Evolutionary conservation across 2,797 vertebrate species (phyloP).

Genomic region (Podargus strigoides): DNA sequence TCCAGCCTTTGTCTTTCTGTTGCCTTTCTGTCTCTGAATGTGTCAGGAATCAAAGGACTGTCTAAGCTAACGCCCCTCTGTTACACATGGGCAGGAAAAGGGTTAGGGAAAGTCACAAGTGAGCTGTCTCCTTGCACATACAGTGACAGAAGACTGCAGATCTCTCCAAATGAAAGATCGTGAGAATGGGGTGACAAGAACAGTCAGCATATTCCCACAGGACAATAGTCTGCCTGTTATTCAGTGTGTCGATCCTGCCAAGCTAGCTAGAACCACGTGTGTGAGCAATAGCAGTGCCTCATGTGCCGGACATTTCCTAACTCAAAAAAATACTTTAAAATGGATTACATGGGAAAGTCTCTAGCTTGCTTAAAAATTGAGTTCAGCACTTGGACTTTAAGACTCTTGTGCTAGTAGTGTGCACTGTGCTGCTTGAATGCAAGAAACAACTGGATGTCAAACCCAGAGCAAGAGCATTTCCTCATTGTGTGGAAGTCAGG

Average conservation of each 20-base stretch:
- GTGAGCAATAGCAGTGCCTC: neutral
- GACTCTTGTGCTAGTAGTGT: neutral
- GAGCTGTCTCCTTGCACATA: neutral
- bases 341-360: neutral
- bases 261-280: neutral
- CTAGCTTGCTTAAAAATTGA: neutral
- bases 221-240: neutral
- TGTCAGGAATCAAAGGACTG: neutral
- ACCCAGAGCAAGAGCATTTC: neutral
- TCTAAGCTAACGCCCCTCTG: neutral
- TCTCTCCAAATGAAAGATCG: neutral
- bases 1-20: neutral
- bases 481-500: neutral
- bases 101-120: neutral
- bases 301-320: neutral
- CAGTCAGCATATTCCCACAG: conserved; percentile 17
- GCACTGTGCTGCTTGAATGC: neutral
- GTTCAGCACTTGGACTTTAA: neutral
- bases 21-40: neutral
- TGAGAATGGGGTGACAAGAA: neutral
- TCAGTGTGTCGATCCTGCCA: neutral
- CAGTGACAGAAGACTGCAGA: neutral
- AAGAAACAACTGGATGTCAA: neutral
- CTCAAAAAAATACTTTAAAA: neutral
- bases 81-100: neutral